Evolutionary conservation across 2,888 invertebrate species (phyloP), one percentile per base, ranked within the genome.

Genomic region (Rhagophthalmus giganteus): DNA sequence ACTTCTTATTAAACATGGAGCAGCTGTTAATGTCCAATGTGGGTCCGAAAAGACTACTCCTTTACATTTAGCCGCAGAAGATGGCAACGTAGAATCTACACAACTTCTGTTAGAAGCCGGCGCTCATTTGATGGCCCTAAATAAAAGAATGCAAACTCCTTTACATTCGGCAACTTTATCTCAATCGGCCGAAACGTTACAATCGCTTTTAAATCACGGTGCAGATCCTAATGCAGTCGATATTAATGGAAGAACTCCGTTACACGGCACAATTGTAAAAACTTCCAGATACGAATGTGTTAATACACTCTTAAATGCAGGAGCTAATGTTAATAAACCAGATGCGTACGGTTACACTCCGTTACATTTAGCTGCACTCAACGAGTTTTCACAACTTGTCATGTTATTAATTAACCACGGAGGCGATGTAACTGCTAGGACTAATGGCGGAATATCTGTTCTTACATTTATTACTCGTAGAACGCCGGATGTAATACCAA

Each of bases 261-360:
- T 92, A 13, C 91, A 92, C 67, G 84, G 88, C 2, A 86, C 90
- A 6, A 90, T 90, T 37, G 88, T 89, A 0, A 84, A 90, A 70
- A 86, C 89, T 25, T 85, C 87, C 0, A 72, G 85, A 11, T 81
- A 85, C 52, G 89, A 89, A 57, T 86, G 87, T 45, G 86, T 88
- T 2, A 76, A 82, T 49, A 68, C 84, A 0, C 71, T 90, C 1
- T 71, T 88, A 9, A 79, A 78, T 11, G 82, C 81, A 0, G 86
- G 87, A 1, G 87, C 87, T 0, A 79, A 84, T 65, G 85, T 90
- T 1, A 91, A 92, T 70, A 82, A 82, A 58, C 79, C 88, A 0
- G 90, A 91, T 65, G 81, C 83, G 59, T 90, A 86, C 64, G 91
- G 91, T n/a, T 91, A 90, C 66, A 90, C 90, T 0, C 86, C 91